Conservation (phyloP, 2,113 vertebrate species). For the Saguinus midas region DNA sequence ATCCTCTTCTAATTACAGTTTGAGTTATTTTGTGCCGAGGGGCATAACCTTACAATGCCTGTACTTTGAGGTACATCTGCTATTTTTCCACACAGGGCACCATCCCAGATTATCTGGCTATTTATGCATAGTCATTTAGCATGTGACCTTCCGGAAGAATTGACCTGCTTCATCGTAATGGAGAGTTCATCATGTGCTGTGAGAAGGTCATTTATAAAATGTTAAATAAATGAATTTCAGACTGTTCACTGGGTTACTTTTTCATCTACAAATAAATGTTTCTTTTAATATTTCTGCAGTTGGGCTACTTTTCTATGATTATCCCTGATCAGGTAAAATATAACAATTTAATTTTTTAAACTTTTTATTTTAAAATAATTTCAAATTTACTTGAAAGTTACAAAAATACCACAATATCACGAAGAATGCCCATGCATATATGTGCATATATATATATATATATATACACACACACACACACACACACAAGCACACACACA, state of each 20-base stretch:
- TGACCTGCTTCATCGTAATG: neutral
- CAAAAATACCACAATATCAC: neutral
- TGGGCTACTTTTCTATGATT: neutral
- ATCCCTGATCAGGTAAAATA: neutral
- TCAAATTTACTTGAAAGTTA: neutral
- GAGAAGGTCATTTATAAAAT: neutral
- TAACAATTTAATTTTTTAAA: neutral
- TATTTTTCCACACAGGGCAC: neutral
- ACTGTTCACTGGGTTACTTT: neutral
- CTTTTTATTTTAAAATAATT: constrained; percentile 38
- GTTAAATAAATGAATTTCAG: neutral
- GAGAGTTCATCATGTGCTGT: neutral
- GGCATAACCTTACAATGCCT: neutral
- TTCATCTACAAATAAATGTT: neutral
- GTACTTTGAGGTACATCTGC: constrained; percentile 27
- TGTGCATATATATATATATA: neutral
- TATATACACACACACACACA: neutral
- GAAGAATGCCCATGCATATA: neutral
- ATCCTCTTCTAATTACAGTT: neutral
- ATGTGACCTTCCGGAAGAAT: neutral
- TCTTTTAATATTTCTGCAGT: neutral
- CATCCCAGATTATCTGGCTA: neutral
- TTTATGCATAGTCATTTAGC: neutral
- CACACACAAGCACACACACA: neutral
- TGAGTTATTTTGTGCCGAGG: neutral